Conservation (phyloP, 92 coral and sea anemone genomes). For the Chrysogorgia sp. region DNA sequence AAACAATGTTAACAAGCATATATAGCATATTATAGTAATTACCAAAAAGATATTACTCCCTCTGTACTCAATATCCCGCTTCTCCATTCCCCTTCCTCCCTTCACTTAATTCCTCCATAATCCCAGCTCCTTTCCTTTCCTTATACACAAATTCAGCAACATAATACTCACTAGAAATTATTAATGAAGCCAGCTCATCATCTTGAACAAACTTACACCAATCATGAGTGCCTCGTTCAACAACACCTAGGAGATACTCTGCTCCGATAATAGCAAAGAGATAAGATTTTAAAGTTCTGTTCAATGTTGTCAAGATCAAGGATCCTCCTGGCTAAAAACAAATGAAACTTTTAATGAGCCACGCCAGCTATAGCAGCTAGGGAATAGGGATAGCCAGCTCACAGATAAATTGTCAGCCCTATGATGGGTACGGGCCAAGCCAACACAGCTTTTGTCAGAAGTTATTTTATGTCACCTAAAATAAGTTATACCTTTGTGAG, state of each 20-base stretch:
- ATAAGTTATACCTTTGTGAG: conserved; percentile 89
- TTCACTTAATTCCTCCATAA: too few species aligned
- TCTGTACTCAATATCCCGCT: too few species aligned
- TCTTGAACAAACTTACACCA: conserved; percentile 90
- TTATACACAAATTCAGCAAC: not conserved
- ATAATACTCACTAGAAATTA: conserved; percentile 63
- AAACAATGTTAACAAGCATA: not conserved
- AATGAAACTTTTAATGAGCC: not conserved
- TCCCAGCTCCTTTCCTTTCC: too few species aligned
- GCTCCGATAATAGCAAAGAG: conserved; percentile 87
- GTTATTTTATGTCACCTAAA: too few species aligned
- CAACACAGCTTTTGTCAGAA: too few species aligned
- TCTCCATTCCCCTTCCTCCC: too few species aligned
- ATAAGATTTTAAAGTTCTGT: conserved; percentile 75
- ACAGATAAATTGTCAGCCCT: too few species aligned
- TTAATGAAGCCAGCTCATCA: conserved; percentile 66
- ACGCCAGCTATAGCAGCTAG: not conserved
- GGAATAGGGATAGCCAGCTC: too few species aligned
- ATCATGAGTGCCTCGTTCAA: conserved; percentile 93
- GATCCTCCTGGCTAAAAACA: conserved; percentile 83
- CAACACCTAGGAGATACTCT: conserved; percentile 79
- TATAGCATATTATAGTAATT: not conserved
- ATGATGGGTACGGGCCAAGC: too few species aligned
- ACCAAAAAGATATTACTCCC: too few species aligned
- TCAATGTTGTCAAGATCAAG: conserved; percentile 83